Evolutionary conservation across 2,888 invertebrate genomes (phyloP).

Genomic region (Drosophila paranaensis): DNA sequence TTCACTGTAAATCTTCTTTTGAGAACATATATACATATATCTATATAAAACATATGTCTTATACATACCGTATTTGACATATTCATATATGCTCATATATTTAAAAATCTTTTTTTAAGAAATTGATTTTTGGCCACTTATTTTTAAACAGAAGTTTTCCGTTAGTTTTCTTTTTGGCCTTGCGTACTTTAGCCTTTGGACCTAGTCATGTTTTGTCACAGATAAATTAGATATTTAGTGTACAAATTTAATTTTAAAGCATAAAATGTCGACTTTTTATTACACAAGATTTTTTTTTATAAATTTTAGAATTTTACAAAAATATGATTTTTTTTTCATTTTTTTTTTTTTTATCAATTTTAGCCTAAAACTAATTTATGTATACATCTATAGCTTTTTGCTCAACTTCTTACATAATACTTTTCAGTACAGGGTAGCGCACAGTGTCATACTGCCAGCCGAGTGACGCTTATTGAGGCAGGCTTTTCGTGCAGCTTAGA

Average conservation of each 20-base stretch:
- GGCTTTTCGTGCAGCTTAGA: conserved; percentile 53
- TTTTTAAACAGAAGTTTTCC: no score
- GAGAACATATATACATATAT: no score
- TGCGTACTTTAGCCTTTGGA: not conserved
- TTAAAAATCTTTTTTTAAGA: not conserved
- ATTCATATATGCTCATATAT: not conserved
- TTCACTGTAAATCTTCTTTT: no score
- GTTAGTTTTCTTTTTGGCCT: not conserved
- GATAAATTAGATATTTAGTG: not conserved
- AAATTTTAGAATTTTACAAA: no score
- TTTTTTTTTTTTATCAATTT: not conserved
- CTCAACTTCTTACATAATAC: not conserved
- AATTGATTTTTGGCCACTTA: no score
- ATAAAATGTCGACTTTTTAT: no score
- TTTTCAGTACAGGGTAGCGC: conserved; percentile 17
- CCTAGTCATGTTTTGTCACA: not conserved
- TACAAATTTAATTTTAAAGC: no score
- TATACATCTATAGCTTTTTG: not conserved
- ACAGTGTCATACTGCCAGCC: not conserved
- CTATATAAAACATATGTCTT: no score
- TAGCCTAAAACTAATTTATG: not conserved
- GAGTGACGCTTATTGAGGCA: conserved; percentile 44
- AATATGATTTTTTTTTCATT: no score
- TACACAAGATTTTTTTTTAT: no score
- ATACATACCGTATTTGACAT: not conserved